Base-by-base conservation (phyloP, 2,888 invertebrate species). In the Epirrita christyi region DNA sequence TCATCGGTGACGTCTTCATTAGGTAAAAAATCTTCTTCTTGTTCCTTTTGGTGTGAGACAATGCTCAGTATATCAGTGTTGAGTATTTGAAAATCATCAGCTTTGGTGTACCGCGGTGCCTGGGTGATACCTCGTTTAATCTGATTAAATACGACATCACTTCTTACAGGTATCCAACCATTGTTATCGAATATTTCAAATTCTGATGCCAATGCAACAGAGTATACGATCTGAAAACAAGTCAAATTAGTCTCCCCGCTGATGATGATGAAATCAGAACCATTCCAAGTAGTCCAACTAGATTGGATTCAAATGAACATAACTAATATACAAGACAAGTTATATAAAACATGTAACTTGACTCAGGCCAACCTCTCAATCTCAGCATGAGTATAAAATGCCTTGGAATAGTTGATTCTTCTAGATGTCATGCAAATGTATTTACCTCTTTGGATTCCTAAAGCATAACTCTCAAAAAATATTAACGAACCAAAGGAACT, bases 121-220 rank as follows among this genome's bases (percentile, higher is more conserved):
- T 28, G 47, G 0, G 2, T 38, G 8, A 34, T 21, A 27, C 43
- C 55, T 6, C 36, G 56, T 53, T 40, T 47, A 3, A 64, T 62
- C 34, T 66, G 66, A 2, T 61, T 47, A 52, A 54, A 59, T 4
- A 63, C 61, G 9, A 60, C 13, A 9, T 65, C 64, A 45, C 32
- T 55, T 8, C 52, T 60, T 7, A 70, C 60, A 6, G 69, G 69
- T 7, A 59, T 43, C 69, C 69, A 70, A 3, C 63, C 68, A 46
- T 65, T 53, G 13, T 36, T 36, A 6, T 45, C 41, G 8, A 47
- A 21, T 0, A 53, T 10, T 32, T 59, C 52, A 13, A 50, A 52
- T 13, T 61, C 52, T 21, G 52, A 43, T 47, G 55, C 45, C 10
- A 49, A 11, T 2, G 29, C 34, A 32, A 47, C 42, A 45, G 21